Base-by-base conservation (phyloP, 2,797 vertebrate species). In the Chiloscyllium punctatum region DNA sequence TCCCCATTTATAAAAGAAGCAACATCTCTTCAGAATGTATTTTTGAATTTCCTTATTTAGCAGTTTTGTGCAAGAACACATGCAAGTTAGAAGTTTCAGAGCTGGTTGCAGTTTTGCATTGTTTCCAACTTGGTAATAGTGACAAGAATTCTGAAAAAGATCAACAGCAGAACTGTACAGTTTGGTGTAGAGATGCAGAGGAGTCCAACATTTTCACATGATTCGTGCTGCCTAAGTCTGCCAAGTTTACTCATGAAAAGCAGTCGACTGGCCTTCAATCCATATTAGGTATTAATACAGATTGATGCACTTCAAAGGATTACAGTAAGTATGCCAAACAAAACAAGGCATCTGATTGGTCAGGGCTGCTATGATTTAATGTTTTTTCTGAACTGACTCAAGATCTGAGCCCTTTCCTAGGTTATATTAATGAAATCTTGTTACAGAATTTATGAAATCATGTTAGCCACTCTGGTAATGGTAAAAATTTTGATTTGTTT, bases 241-340 rank as follows among this genome's bases (percentile, higher is more conserved):
- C 90, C 90, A 92, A 42, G 62, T 92, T 42, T 92, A 69, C 90
- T 92, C 88, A 23, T 68, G 88, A 91, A n/a, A 33, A 68, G 25
- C 57, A 68, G 51, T 11, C 51, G 3, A 9, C 37, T 69, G 66
- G n/a, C 92, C 66, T 69, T 92, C 90, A 68, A 11, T 37, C 90
- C 90, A 42, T 69, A 92, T 92, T 92, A 92, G 90, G 66, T 37
- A 92, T 69, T 42, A 42, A 92, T 92, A 92, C 90, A 69, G n/a
- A 23, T n/a, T 42, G 90, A 42, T 92, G n/a, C 42, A 25, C 66
- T 92, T 69, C 62, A 92, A 69, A 69, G 66, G n/a, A 92, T 69
- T 92, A 91, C 88, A 69, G n/a, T 27, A n/a, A 66, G n/a, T 42
- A 92, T 69, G 69, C 66, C 18, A 68, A 68, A 37, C 25, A 92